A percentile compares a stretch with the other conserved stretches of the same genome.
Conservation (phyloP, 92 coral and sea anemone genomes). For the Chrysogorgia sp. region DNA sequence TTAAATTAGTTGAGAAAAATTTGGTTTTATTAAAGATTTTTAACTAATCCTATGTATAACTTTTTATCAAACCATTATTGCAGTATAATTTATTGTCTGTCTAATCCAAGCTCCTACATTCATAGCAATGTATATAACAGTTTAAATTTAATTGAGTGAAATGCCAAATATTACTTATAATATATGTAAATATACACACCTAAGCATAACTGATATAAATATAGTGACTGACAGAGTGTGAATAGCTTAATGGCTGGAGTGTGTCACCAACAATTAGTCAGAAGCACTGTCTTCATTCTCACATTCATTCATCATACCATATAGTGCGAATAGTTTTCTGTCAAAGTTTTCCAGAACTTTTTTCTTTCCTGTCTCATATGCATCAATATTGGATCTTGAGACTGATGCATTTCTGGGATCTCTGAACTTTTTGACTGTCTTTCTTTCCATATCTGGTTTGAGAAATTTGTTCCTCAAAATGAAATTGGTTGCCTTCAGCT, state of each 20-base stretch:
- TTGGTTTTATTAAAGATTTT: no score
- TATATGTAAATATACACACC: no score
- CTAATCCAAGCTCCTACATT: no score
- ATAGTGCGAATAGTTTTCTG: not conserved
- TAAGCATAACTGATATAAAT: not conserved
- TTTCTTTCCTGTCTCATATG: slow-evolving; percentile 16
- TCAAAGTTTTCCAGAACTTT: not conserved
- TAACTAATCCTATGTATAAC: no score
- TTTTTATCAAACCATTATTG: no score
- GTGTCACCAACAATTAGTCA: not conserved
- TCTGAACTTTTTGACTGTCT: not conserved
- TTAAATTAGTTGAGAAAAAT: no score
- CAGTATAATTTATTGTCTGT: no score
- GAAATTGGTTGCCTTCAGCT: slow-evolving; percentile 53
- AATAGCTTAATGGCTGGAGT: not conserved
- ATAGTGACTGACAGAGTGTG: no score
- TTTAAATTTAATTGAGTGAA: no score
- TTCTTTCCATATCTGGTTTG: not conserved
- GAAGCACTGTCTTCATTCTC: slow-evolving; percentile 3
- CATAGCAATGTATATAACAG: no score
- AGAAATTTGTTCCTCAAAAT: slow-evolving; percentile 19
- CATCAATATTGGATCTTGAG: slow-evolving; percentile 3
- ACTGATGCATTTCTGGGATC: not conserved
- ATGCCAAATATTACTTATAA: no score
- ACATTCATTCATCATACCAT: not conserved